Evolutionary conservation across 1,140 invertebrate species (phyloP).

Genomic region (Teleogryllus occipitalis): DNA sequence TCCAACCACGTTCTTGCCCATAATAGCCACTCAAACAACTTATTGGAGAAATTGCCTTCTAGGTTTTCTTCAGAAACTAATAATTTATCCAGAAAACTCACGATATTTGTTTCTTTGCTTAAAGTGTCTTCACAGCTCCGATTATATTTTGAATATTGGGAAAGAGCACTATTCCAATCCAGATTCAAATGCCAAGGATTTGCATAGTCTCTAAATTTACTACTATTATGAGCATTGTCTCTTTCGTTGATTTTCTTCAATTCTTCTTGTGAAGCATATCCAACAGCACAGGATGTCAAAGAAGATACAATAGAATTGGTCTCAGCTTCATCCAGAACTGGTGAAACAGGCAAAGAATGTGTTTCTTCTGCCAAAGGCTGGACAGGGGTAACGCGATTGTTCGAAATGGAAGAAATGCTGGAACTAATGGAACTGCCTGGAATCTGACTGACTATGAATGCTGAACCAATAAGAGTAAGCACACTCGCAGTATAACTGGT

Average conservation of each 20-base stretch:
- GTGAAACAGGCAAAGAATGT: neutral
- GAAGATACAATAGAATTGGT: neutral
- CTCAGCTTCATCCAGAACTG: neutral
- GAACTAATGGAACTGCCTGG: conserved; percentile 24
- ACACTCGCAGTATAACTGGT: conserved; percentile 64
- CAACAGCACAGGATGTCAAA: neutral
- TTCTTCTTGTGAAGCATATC: neutral
- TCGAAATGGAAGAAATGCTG: neutral
- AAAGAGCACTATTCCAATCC: neutral
- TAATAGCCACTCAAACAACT: neutral
- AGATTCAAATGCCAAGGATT: neutral
- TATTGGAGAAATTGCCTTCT: neutral
- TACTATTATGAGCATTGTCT: neutral
- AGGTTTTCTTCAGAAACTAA: neutral
- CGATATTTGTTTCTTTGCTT: neutral
- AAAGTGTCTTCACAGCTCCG: neutral
- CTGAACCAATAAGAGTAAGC: conserved; percentile 59
- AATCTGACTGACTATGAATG: conserved; percentile 51
- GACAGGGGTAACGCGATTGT: neutral
- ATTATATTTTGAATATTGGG: neutral
- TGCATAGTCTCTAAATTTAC: neutral
- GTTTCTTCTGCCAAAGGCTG: neutral
- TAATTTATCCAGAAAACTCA: neutral
- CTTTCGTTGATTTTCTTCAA: neutral
- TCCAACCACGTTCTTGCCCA: neutral